Evolutionary conservation across 2,797 vertebrate species (phyloP).

Genomic region (Sparus aurata): DNA sequence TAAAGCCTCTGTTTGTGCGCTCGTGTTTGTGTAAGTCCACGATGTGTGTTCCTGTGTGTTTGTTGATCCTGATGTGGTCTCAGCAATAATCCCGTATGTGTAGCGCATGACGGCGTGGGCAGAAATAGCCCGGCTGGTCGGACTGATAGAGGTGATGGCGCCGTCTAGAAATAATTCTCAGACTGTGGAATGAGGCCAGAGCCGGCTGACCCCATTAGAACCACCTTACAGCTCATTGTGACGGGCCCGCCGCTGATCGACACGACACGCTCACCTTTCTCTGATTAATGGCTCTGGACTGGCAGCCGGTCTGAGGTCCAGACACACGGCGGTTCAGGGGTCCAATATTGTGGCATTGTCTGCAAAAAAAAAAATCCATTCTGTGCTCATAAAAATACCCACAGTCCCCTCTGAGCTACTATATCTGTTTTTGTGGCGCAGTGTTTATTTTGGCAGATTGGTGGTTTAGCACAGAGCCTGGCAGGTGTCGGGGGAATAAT

Average conservation of each 20-base stretch:
- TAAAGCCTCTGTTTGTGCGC: conserved; percentile 15
- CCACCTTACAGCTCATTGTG: conserved; percentile 45
- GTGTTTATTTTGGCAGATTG: not conserved
- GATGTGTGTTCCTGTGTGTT: conserved; percentile 24
- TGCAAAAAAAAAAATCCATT: too few relatives aligned
- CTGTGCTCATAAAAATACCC: not conserved
- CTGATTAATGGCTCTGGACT: conserved; percentile 19
- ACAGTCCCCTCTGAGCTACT: not conserved
- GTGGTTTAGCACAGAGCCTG: not conserved
- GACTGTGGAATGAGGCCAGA: conserved; percentile 54
- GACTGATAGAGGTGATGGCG: conserved; percentile 33
- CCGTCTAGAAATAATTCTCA: conserved; percentile 51
- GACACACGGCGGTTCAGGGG: not conserved
- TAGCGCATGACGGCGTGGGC: conserved; percentile 35
- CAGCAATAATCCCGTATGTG: conserved; percentile 43
- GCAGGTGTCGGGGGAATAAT: not conserved
- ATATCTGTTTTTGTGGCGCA: not conserved
- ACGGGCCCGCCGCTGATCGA: conserved; percentile 11
- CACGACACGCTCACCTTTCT: conserved; percentile 10
- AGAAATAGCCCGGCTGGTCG: conserved; percentile 44
- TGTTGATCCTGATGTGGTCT: conserved; percentile 33
- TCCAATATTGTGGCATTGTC: not conserved
- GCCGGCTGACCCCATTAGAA: conserved; percentile 56
- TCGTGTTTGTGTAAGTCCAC: conserved; percentile 12
- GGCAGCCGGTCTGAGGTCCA: conserved; percentile 13